Percentiles rank a stretch among this genome's conserved stretches.
Evolutionary conservation across 2,113 vertebrate genomes (phyloP).

Genomic region (Bos javanicus): DNA sequence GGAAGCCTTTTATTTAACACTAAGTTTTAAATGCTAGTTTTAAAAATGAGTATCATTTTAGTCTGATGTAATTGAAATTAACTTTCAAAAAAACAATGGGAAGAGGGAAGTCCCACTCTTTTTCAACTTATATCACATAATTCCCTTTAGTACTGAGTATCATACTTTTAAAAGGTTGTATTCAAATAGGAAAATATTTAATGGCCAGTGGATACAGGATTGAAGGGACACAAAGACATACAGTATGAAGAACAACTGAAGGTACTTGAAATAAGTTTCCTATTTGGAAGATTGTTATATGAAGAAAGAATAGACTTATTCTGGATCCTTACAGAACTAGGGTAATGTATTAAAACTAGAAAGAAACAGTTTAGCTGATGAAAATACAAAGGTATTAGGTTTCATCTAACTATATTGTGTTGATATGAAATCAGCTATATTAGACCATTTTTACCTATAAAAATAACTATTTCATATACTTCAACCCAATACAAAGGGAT

Average conservation of each 20-base stretch:
- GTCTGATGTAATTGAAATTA: not conserved
- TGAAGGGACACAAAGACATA: not conserved
- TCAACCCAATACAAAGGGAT: not conserved
- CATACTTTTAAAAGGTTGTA: not conserved
- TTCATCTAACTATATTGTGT: not conserved
- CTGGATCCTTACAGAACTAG: not conserved
- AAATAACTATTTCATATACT: not conserved
- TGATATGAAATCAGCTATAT: not conserved
- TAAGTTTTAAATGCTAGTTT: not conserved
- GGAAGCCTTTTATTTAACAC: not conserved
- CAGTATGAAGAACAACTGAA: not conserved
- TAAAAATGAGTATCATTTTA: not conserved
- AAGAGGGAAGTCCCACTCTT: not conserved
- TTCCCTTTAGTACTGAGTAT: not conserved
- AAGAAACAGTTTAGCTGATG: not conserved
- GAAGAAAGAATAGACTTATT: not conserved
- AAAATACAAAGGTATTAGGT: not conserved
- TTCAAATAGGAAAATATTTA: not conserved
- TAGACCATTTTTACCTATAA: not conserved
- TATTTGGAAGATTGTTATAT: not conserved
- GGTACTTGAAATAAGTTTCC: not conserved
- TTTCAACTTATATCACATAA: not conserved
- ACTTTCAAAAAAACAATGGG: not conserved
- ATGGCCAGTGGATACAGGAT: not conserved
- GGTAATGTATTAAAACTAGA: not conserved